phyloP scores from a whole-genome alignment of 2,113 vertebrate species.

The Pachypanchax playfairii region DNA sequence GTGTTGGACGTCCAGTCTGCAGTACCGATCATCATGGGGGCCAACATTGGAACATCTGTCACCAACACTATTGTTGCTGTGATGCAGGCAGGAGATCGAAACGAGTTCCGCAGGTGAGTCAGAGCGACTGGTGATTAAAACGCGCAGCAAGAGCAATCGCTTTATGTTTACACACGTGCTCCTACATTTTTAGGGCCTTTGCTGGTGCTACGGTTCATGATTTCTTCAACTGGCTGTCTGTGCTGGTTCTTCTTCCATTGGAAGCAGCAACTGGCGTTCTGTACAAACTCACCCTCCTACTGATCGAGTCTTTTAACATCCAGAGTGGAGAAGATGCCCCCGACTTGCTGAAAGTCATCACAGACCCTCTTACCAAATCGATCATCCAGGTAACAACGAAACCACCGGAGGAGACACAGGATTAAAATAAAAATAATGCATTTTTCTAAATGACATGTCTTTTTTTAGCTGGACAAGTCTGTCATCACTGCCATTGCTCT shows the following conservation, averaged over 20 bases:
- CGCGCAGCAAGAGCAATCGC: neutral
- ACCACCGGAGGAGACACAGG: too few relatives aligned
- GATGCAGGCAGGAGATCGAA: slow-evolving; percentile 93
- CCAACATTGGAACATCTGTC: slow-evolving; percentile 96
- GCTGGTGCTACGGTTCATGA: slow-evolving; percentile 94
- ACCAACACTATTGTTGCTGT: slow-evolving; percentile 96
- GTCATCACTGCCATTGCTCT: slow-evolving; percentile 89
- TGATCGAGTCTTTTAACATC: slow-evolving; percentile 87
- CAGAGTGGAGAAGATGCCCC: slow-evolving; percentile 89
- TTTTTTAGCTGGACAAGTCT: slow-evolving; percentile 87
- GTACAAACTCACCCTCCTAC: slow-evolving; percentile 81
- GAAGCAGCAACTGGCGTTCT: slow-evolving; percentile 87
- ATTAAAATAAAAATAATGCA: neutral
- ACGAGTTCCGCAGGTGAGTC: slow-evolving; percentile 92
- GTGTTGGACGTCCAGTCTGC: slow-evolving; percentile 87
- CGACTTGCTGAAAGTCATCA: slow-evolving; percentile 93
- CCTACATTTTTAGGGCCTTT: slow-evolving; percentile 83
- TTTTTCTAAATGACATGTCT: neutral
- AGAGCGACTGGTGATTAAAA: neutral
- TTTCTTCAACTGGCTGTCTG: slow-evolving; percentile 98
- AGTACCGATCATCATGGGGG: slow-evolving; percentile 96
- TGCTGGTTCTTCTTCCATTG: slow-evolving; percentile 87
- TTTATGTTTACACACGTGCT: neutral
- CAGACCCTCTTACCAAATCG: slow-evolving; percentile 90
- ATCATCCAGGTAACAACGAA: slow-evolving; percentile 87